Conservation (phyloP, 2,888 invertebrate species). For the Metellina segmentata region DNA sequence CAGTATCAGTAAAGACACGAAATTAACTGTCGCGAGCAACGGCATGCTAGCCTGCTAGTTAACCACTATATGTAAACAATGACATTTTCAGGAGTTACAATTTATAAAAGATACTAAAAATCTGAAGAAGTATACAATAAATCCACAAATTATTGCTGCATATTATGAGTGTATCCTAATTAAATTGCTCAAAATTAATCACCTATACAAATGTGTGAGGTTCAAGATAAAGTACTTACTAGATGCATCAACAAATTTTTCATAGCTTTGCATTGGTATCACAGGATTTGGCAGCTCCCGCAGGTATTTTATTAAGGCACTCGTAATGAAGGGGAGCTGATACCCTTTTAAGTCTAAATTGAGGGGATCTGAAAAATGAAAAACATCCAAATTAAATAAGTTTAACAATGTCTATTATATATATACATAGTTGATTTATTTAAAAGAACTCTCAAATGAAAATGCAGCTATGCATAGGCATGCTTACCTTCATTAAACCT, state of each 20-base stretch:
- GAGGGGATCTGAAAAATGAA: constrained; percentile 80
- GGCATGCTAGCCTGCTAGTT: no score
- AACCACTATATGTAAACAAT: no score
- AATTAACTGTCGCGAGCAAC: no score
- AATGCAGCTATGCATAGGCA: not conserved
- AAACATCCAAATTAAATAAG: no score
- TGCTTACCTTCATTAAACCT: constrained; percentile 78
- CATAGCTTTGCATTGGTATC: constrained; percentile 88
- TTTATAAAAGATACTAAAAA: not conserved
- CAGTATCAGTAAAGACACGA: no score
- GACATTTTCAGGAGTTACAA: not conserved
- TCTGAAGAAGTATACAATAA: not conserved
- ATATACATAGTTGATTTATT: not conserved
- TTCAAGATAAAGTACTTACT: constrained; percentile 79
- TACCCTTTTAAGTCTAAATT: constrained; percentile 80
- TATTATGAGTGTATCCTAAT: not conserved
- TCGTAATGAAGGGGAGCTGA: constrained; percentile 84
- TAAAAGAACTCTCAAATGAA: not conserved
- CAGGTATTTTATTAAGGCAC: constrained; percentile 87
- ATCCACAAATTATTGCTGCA: not conserved
- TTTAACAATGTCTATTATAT: not conserved
- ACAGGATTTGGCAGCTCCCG: constrained; percentile 88
- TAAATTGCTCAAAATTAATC: not conserved
- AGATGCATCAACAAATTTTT: constrained; percentile 85
- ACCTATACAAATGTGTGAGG: not conserved